Percentiles rank a stretch among this genome's conserved stretches.
Conservation (phyloP, 2,113 vertebrate genomes). For the Chaetorhynchus papuensis region DNA sequence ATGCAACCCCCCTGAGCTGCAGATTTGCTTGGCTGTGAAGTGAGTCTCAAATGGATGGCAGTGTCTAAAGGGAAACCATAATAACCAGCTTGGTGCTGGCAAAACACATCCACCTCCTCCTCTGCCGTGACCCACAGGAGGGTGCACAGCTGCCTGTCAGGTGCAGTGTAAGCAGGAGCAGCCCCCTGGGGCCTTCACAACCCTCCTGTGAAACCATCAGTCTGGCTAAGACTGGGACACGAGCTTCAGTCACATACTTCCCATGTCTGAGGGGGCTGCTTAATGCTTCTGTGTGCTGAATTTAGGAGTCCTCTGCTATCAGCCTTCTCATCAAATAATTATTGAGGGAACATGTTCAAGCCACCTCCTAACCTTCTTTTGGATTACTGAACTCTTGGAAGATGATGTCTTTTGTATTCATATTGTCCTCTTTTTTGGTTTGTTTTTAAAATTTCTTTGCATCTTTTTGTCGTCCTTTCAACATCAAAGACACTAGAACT, state of each 20-base stretch:
- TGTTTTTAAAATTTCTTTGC: not conserved
- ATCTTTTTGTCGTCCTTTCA: not conserved
- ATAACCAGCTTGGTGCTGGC: not conserved
- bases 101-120: not conserved
- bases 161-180: not conserved
- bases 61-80: not conserved
- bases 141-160: not conserved
- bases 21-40: not conserved
- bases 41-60: not conserved
- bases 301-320: not conserved
- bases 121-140: rapidly evolving
- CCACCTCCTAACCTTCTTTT: not conserved
- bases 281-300: not conserved
- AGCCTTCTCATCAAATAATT: not conserved
- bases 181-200: not conserved
- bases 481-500: not conserved
- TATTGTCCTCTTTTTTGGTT: not conserved
- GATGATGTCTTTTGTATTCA: not conserved
- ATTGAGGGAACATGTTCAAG: not conserved
- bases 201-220: not conserved
- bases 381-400: not conserved
- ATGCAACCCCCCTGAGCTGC: not conserved
- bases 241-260: not conserved
- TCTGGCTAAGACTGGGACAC: not conserved
- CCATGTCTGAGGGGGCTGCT: not conserved